These are phyloP conservation scores for Campopleginae sp. DNA, from an alignment of 2,888 invertebrate species.

Conservation along the genomic window DNA sequence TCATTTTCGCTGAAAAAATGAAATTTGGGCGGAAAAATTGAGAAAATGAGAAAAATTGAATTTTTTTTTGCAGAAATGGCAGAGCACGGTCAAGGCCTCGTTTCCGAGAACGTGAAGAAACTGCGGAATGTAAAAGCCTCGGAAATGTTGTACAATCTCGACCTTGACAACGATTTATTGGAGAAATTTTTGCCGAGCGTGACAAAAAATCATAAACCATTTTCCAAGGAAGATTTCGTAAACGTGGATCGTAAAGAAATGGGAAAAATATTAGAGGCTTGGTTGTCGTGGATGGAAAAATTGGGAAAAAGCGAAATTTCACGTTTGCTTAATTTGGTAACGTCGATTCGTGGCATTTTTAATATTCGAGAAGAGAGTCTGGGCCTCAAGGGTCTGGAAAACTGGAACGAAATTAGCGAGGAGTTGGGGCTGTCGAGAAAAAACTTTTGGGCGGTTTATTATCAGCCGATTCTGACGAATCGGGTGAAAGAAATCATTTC, in stretches of 20 bases:
- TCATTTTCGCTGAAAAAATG: neutral
- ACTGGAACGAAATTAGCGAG: slow-evolving; percentile 88
- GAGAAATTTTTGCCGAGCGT: slow-evolving; percentile 87
- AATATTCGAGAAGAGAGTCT: slow-evolving; percentile 90
- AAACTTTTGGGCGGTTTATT: slow-evolving; percentile 90
- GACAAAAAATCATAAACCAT: slow-evolving; percentile 79
- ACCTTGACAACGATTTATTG: slow-evolving; percentile 86
- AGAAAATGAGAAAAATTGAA: neutral
- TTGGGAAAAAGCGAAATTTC: slow-evolving; percentile 86
- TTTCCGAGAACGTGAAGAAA: slow-evolving; percentile 76
- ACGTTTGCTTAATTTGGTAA: slow-evolving; percentile 87
- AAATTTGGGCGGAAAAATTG: neutral
- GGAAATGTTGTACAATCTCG: slow-evolving; percentile 86
- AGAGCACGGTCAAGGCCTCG: slow-evolving; percentile 75
- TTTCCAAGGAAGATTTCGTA: slow-evolving; percentile 74
- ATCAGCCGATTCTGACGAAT: slow-evolving; percentile 90
- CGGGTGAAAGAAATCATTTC: slow-evolving; percentile 86
- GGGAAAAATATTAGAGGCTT: slow-evolving; percentile 86
- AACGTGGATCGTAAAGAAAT: slow-evolving; percentile 80
- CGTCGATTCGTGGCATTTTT: slow-evolving; percentile 89
- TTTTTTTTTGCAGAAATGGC: slow-evolving; percentile 72
- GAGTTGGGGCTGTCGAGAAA: slow-evolving; percentile 86
- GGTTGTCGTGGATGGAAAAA: slow-evolving; percentile 88
- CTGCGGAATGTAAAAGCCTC: slow-evolving; percentile 84
- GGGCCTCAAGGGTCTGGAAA: slow-evolving; percentile 87